Evolutionary conservation across 2,888 invertebrate genomes (phyloP), one percentile per base, ranked within the genome.

Genomic region (Apotomis capreana): DNA sequence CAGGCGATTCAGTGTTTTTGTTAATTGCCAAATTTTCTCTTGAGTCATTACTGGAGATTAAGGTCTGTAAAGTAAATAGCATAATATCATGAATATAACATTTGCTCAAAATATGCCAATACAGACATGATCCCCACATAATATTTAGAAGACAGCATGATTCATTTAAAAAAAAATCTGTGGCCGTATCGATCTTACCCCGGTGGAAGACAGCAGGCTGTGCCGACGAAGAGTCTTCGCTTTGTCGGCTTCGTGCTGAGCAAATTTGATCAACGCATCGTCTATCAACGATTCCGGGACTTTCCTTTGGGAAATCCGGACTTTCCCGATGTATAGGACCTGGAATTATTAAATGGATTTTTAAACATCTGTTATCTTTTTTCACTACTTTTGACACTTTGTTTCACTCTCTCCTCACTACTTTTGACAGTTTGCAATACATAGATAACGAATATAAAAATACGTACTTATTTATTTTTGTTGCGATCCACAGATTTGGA

Each of bases 291-390:
- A 95, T 77, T 97, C 97, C 0, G 98, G 97, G 0, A 97, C 96
- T 84, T 97, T 97, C 81, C 97, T 95, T 82, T 97, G 96, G 54
- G 97, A 96, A 78, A 98, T 97, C 77, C 97, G 95, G 62, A 98
- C 97, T 91, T 98, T 97, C 0, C 98, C 98, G 62, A 98, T 96
- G 87, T 98, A 98, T 76, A 98, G 93, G 3, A 98, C 97, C 96
- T 97, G 86, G 3, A 87, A 46, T 6, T 36, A 59, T 46, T 63
- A 68, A 68, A 67, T 69, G 44, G 40, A 1, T 54, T 4, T 60
- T 9, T 67, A 69, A 36, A 40, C 40, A 40, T 40, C 26, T 2
- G 26, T 26, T 26, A 26, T 26, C 26, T 26, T n/a, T n/a, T n/a
- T n/a, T 26, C 26, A 26, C 26, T 26, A 26, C 26, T 26, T 15